Evolutionary conservation across 2,797 vertebrate species (phyloP).

Genomic region (Chloroceryle inda): DNA sequence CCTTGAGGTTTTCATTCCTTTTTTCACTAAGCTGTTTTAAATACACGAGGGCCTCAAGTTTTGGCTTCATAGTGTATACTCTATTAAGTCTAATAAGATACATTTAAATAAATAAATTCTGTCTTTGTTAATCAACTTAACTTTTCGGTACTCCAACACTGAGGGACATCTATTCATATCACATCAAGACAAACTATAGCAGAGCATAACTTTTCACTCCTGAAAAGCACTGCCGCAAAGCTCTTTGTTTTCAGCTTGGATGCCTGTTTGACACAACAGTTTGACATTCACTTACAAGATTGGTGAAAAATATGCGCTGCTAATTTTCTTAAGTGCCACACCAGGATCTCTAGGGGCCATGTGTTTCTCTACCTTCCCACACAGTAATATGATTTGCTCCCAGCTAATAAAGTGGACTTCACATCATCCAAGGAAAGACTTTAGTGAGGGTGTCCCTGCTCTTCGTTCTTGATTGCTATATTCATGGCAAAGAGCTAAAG

Average conservation of each 20-base stretch:
- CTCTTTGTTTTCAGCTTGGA: constrained; percentile 24
- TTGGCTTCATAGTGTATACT: not conserved
- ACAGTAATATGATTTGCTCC: constrained; percentile 27
- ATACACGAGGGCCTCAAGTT: not conserved
- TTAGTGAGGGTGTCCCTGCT: not conserved
- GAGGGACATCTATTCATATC: not conserved
- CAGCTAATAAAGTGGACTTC: constrained; percentile 66
- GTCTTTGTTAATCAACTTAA: not conserved
- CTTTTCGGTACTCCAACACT: not conserved
- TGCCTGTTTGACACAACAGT: constrained; percentile 29
- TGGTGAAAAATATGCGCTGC: constrained; percentile 37
- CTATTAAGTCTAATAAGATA: not conserved
- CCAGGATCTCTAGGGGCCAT: not conserved
- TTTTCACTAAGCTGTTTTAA: not conserved
- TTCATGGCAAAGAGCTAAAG: constrained; percentile 34
- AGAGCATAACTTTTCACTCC: not conserved
- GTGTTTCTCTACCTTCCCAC: not conserved
- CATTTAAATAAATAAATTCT: not conserved
- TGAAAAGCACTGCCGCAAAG: not conserved
- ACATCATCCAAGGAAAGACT: constrained; percentile 22
- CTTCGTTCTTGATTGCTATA: constrained; percentile 11
- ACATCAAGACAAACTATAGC: not conserved
- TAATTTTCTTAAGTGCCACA: constrained; percentile 68
- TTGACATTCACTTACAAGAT: constrained; percentile 39
- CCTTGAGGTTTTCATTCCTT: not conserved